Base-by-base conservation (phyloP, 2,113 vertebrate genomes). In the Numenius arquata region DNA sequence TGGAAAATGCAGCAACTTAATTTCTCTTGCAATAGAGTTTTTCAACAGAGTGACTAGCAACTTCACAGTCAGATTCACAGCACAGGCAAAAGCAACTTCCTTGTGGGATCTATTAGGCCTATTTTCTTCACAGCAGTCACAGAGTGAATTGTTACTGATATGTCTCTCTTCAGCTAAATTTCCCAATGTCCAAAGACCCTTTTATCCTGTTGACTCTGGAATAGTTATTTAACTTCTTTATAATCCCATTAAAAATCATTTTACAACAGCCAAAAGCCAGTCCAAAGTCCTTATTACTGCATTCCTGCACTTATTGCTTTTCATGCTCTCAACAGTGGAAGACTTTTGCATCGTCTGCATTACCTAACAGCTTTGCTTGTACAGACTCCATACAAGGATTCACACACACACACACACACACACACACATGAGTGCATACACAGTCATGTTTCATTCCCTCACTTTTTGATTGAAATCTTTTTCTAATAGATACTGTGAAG, bases 381-480 rank as follows among this genome's bases (percentile, higher is more conserved):
- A 27, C 58, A 65, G 21, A 12, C 63, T 66, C 32, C 2, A 0
- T 21, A 58, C 8, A 61, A 88, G 32, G 19, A 73, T 82, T 76
- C 48, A n/a, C 8, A 23, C 26, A 55, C 32, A 43, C 20, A 61
- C 45, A 50, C 6, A 50, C 6, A 48, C 22, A 20, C 5, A 0
- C 45, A 83, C 30, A 79, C 0, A 4, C 12, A 23, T 19, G 63
- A 91, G 74, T 56, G 62, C 52, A 34, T 79, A 61, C 62, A 79
- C 56, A 67, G 12, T 29, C 34, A 32, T 30, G 50, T 93, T 94
- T 88, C 79, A 67, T 62, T 90, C 88, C 88, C 68, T 90, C 68
- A 88, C 86, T 89, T 97, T 85, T 80, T 93, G 93, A 92, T 92
- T 90, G 93, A 95, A 96, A 89, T 85, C n/a, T 87, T 90, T 89